Evolutionary conservation across 2,797 vertebrate species (phyloP).

Genomic region (Spheniscus humboldti): DNA sequence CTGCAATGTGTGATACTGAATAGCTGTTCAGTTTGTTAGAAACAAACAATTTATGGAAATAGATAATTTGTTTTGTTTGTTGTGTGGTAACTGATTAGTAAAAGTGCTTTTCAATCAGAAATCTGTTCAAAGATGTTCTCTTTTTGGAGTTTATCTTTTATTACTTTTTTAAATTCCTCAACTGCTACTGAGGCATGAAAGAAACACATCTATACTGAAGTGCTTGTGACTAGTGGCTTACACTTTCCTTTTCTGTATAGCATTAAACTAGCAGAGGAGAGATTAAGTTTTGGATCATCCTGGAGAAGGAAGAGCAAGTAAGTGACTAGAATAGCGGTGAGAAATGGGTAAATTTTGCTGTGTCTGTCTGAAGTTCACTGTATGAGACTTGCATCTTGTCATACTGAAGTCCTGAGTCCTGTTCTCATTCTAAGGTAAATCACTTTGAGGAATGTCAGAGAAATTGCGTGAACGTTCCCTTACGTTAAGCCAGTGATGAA

Average conservation of each 20-base stretch:
- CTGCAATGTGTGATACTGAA: not conserved
- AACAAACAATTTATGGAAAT: not conserved
- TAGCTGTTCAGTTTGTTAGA: not conserved
- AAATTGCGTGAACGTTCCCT: not conserved
- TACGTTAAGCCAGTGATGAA: not conserved
- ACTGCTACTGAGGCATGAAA: not conserved
- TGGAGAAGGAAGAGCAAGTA: not conserved
- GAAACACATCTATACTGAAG: not conserved
- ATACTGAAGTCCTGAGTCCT: not conserved
- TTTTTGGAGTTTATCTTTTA: not conserved
- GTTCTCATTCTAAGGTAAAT: not conserved
- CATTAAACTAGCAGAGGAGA: not conserved
- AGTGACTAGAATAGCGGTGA: not conserved
- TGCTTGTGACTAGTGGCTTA: not conserved
- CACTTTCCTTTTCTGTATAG: not conserved
- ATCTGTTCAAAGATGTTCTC: not conserved
- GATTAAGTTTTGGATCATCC: not conserved
- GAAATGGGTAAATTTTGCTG: not conserved
- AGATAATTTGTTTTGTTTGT: not conserved
- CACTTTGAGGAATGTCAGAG: not conserved
- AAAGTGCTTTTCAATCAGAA: not conserved
- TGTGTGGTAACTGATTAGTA: not conserved
- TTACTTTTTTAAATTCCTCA: not conserved
- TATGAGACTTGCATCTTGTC: not conserved
- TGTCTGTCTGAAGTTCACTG: not conserved